Percentiles rank a stretch among this genome's conserved stretches.
These are phyloP conservation scores for Galerucella pusilla DNA, from an alignment of 2,888 invertebrate species.

Conservation along the genomic window DNA sequence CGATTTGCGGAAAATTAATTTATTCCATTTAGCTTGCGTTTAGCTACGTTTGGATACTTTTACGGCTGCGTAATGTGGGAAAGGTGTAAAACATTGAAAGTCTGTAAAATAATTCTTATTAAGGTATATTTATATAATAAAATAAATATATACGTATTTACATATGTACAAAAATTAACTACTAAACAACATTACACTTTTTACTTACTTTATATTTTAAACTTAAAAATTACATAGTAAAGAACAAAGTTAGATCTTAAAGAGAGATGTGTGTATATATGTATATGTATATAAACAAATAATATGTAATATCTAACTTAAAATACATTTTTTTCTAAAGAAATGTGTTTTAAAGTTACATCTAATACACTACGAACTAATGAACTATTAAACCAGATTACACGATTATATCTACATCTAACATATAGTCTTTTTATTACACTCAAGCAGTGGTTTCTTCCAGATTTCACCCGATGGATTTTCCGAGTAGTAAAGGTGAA, in stretches of 20 bases:
- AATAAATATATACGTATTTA: conserved; percentile 8
- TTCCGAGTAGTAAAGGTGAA: conserved; percentile 44
- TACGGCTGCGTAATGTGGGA: background rate
- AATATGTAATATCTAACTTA: conserved; percentile 2
- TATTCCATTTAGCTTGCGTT: too few relatives aligned
- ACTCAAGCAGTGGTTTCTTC: conserved; percentile 27
- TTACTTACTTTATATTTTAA: conserved; percentile 7
- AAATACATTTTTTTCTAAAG: conserved; percentile 3
- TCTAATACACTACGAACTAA: background rate
- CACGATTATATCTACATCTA: background rate
- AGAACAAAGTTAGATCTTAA: conserved; percentile 6
- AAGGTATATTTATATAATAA: conserved; percentile 8
- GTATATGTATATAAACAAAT: conserved; percentile 2
- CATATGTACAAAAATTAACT: conserved; percentile 5
- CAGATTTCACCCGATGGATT: conserved; percentile 34
- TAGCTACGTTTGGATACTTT: too few relatives aligned
- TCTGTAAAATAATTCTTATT: background rate
- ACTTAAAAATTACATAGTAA: conserved; percentile 4
- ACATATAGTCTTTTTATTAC: conserved; percentile 16
- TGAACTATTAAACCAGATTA: background rate
- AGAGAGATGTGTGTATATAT: conserved; percentile 4
- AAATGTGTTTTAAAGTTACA: background rate
- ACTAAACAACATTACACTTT: background rate
- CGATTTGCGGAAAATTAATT: too few relatives aligned
- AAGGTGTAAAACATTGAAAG: background rate